phyloP scores from a whole-genome alignment of 2,113 vertebrate genomes.

The Psilopogon haemacephalus region DNA sequence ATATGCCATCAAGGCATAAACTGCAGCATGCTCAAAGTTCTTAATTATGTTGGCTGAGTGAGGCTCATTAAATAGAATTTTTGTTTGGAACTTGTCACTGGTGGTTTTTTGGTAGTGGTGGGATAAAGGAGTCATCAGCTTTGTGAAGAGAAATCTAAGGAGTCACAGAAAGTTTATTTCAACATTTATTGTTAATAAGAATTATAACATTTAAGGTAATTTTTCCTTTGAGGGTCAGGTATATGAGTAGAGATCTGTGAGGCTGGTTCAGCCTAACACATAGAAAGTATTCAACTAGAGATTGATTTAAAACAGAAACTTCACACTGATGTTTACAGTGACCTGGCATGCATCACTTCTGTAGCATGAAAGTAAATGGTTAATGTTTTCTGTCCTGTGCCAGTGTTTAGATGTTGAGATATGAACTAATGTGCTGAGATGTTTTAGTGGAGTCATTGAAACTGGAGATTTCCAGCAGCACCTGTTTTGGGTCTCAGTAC shows the following conservation, averaged over 20 bases:
- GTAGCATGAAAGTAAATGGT: not conserved
- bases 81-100: not conserved
- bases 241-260: not conserved
- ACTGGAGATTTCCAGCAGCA: fast-evolving
- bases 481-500: not conserved
- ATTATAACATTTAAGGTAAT: not conserved
- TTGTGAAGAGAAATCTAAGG: not conserved
- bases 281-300: not conserved
- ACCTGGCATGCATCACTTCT: fast-evolving
- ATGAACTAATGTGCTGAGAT: not conserved
- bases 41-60: not conserved
- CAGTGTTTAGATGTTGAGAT: not conserved
- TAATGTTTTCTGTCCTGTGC: not conserved
- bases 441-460: fast-evolving
- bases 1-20: slow-evolving; percentile 93
- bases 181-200: not conserved
- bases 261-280: fast-evolving
- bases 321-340: too few relatives aligned
- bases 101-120: not conserved
- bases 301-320: not conserved
- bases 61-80: slow-evolving; percentile 45
- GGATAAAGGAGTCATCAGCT: not conserved
- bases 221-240: not conserved
- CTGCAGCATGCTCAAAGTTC: fast-evolving
- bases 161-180: not conserved